Base-by-base conservation (phyloP, 2,113 vertebrate species). In the Phalacrocorax carbo region DNA sequence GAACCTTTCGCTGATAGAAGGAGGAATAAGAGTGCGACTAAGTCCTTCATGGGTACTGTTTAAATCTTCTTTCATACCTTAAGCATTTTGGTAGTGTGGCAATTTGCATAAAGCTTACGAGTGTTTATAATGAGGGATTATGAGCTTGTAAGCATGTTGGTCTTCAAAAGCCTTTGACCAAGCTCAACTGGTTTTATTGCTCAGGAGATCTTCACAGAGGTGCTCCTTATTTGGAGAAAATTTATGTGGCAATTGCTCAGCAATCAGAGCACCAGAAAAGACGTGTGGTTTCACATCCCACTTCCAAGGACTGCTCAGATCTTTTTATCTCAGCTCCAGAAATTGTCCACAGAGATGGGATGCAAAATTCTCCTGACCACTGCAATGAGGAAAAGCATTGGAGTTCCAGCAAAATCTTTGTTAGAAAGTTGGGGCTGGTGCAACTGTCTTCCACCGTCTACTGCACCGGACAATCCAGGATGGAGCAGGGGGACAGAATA, bases 121-220 rank as follows among this genome's bases (percentile, higher is more conserved):
- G 21, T 34, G 6, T 61, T 86, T 83, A 57, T 88, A 84, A 60
- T 55, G 51, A 88, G 29, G 6, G n/a, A 64, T 75, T 71, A 75
- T 48, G 32, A 86, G 51, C 55, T 84, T 62, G n/a, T 75, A 94
- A 91, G n/a, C 51, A 23, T 4, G 10, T 8, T 81, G 42, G 23
- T 75, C 51, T 91, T 88, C 57, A 82, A 69, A 95, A 93, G 30
- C 22, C 60, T 92, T 69, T 94, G 40, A 55, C 65, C n/a, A 81
- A 91, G 81, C 51, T 78, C 38, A 72, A 38, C 89, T 52, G 69
- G 81, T 96, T 96, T 73, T 92, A 86, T 88, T 87, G 65, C 81
- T 80, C 25, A 32, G 86, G 46, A 93, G 48, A 75, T 65, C 46
- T 87, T 55, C 80, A 86, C 36, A 51, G 60, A 81, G 27, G 26